Percentiles rank a stretch among this genome's conserved stretches.
phyloP scores from a whole-genome alignment of 2,113 vertebrate species.

The Chlorodrepanis virens region DNA sequence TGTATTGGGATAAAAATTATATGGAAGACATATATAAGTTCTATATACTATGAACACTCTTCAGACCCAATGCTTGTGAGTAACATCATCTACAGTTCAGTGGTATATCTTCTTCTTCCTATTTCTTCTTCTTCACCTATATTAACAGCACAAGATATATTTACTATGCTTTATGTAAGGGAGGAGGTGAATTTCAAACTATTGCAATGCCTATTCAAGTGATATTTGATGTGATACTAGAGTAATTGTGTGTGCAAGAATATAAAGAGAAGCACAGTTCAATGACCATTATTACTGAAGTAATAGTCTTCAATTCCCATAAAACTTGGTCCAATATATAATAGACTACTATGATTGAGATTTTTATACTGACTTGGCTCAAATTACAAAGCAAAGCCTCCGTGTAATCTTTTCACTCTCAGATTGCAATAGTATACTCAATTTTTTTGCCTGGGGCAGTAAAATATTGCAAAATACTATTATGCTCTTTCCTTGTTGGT shows the following conservation, averaged over 20 bases:
- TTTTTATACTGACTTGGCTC: neutral
- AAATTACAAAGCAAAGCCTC: neutral
- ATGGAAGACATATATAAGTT: neutral
- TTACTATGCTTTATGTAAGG: neutral
- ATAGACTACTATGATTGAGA: neutral
- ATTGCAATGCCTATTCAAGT: neutral
- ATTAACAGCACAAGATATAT: neutral
- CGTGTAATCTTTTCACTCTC: neutral
- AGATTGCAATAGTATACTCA: neutral
- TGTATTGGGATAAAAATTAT: neutral
- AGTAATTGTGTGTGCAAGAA: neutral
- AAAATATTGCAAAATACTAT: neutral
- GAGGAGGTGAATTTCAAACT: neutral
- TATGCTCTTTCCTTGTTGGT: neutral
- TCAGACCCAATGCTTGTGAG: neutral
- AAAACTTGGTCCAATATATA: neutral
- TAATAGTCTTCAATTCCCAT: neutral
- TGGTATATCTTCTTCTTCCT: neutral
- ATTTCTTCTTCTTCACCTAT: neutral
- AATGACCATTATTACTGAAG: neutral
- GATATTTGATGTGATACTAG: neutral
- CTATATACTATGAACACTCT: neutral
- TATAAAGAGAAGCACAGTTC: neutral
- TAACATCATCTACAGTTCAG: neutral
- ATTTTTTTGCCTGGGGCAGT: neutral